Percentiles rank a stretch among this genome's conserved stretches.
These are phyloP conservation scores for Podotricha telesiphe DNA, from an alignment of 2,888 invertebrate genomes.

Conservation along the genomic window DNA sequence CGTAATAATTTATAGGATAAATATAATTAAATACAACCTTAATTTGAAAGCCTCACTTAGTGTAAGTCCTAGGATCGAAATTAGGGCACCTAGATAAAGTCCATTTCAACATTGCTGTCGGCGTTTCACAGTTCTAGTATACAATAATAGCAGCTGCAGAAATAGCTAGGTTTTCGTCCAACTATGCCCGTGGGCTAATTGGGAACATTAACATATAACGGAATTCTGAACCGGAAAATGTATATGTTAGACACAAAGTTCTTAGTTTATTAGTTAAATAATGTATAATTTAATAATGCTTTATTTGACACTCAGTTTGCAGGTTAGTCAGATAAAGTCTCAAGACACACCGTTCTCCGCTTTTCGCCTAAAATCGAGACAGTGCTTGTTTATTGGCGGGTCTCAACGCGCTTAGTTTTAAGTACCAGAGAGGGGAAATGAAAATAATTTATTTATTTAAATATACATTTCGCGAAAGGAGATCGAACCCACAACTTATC, in stretches of 20 bases:
- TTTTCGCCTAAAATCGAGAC: too few species aligned
- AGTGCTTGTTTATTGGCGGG: too few species aligned
- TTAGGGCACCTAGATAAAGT: conserved; percentile 35
- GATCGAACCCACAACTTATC: too few species aligned
- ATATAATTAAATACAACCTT: background rate
- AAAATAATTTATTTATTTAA: too few species aligned
- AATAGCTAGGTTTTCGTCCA: conserved; percentile 41
- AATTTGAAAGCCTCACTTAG: background rate
- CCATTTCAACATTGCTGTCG: conserved; percentile 36
- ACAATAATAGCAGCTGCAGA: conserved; percentile 44
- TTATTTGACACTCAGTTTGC: too few species aligned
- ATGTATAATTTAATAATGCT: too few species aligned
- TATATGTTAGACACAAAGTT: conserved; percentile 30
- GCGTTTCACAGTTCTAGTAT: conserved; percentile 35
- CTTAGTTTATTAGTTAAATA: conserved; percentile 4
- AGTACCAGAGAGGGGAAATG: too few species aligned
- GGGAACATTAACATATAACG: conserved; percentile 40
- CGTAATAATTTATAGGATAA: background rate
- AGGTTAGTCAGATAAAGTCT: too few species aligned
- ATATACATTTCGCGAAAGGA: too few species aligned
- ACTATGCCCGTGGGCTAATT: conserved; percentile 35
- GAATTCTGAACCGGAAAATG: conserved; percentile 25
- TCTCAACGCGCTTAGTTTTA: too few species aligned
- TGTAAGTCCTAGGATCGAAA: conserved; percentile 27
- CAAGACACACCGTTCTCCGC: too few species aligned